Evolutionary conservation across 2,888 invertebrate genomes (phyloP).

Genomic region (Brachyptera putata): DNA sequence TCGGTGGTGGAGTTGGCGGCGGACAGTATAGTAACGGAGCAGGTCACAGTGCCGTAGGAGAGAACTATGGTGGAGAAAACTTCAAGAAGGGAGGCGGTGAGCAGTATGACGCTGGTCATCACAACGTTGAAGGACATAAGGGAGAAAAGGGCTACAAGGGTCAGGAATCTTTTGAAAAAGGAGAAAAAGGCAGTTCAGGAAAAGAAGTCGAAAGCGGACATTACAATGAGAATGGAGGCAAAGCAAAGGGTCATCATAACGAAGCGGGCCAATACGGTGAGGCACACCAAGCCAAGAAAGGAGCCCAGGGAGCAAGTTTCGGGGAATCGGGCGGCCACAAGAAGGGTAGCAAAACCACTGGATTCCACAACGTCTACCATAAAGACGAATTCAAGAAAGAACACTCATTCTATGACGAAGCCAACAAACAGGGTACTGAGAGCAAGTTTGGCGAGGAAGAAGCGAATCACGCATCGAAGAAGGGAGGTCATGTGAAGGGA

Average conservation of each 20-base stretch:
- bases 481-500: conserved; percentile 56
- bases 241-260: conserved; percentile 53
- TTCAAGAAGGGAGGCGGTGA: conserved; percentile 61
- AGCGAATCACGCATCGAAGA: conserved; percentile 51
- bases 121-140: conserved; percentile 62
- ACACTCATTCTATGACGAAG: conserved; percentile 70
- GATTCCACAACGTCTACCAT: conserved; percentile 68
- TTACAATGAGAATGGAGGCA: conserved; percentile 52
- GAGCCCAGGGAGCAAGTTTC: conserved; percentile 54
- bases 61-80: conserved; percentile 42
- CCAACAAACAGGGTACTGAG: conserved; percentile 61
- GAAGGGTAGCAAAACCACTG: conserved; percentile 65
- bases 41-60: conserved; percentile 37
- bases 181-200: conserved; percentile 53
- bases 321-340: conserved; percentile 58
- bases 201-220: conserved; percentile 53
- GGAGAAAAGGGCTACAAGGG: conserved; percentile 59
- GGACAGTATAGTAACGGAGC: neutral
- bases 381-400: conserved; percentile 76
- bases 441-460: conserved; percentile 58
- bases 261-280: conserved; percentile 54
- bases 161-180: conserved; percentile 53
- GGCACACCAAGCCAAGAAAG: conserved; percentile 51
- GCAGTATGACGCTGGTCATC: conserved; percentile 61
- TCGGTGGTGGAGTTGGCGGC: neutral